These are phyloP conservation scores for Mesorhabditis sp. DNA, from an alignment of 2,888 invertebrate species.

Conservation along the genomic window DNA sequence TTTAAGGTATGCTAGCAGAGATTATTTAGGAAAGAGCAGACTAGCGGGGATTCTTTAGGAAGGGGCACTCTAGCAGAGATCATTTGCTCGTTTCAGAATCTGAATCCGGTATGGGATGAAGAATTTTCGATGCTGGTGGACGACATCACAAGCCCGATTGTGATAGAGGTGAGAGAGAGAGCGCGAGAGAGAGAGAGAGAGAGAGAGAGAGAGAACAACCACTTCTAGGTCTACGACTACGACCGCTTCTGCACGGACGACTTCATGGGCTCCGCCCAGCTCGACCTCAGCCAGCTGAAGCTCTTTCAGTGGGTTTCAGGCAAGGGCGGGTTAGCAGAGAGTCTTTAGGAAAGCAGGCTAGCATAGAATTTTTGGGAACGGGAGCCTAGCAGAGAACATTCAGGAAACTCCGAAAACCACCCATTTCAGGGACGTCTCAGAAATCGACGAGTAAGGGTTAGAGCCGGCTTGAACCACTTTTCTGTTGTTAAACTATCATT, in stretches of 20 bases:
- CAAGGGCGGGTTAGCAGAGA: too few relatives aligned
- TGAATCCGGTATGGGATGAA: slow-evolving; percentile 98
- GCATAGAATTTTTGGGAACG: too few relatives aligned
- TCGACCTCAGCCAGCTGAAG: slow-evolving; percentile 68
- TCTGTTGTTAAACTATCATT: too few relatives aligned
- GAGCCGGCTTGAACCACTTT: too few relatives aligned
- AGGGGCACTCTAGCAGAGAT: too few relatives aligned
- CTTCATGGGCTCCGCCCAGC: slow-evolving; percentile 86
- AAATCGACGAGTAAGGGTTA: too few relatives aligned
- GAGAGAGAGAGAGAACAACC: neutral
- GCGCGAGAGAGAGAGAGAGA: too few relatives aligned
- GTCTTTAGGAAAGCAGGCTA: too few relatives aligned
- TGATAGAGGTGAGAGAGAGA: slow-evolving; percentile 67
- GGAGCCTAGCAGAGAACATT: too few relatives aligned
- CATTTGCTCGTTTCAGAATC: slow-evolving; percentile 63
- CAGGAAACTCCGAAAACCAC: neutral
- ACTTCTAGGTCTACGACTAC: slow-evolving; percentile 79
- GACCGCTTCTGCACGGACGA: slow-evolving; percentile 89
- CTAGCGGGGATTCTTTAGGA: too few relatives aligned
- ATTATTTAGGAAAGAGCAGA: too few relatives aligned
- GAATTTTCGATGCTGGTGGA: slow-evolving; percentile 85
- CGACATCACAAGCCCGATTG: slow-evolving; percentile 78
- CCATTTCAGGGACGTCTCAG: neutral
- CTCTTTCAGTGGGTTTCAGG: slow-evolving; percentile 41
- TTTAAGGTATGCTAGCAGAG: slow-evolving; percentile 65